Percentiles rank a stretch among this genome's conserved stretches.
Evolutionary conservation across 53 echinoderm and acorn worm genomes (phyloP).

Genomic region (Arbacia lixula): DNA sequence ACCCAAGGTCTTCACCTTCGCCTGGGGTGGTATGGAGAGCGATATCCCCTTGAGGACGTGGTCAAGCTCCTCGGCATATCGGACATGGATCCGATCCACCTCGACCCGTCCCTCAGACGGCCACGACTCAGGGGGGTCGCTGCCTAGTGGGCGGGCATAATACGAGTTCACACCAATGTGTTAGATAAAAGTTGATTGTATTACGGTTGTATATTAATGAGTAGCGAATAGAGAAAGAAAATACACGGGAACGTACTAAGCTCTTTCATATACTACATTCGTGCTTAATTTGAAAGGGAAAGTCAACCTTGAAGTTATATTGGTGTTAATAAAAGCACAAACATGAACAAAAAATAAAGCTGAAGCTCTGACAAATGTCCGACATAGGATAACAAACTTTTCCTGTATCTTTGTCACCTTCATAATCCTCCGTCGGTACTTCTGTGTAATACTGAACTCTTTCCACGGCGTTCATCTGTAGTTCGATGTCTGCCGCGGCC

Average conservation of each 20-base stretch:
- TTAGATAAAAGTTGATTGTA: too few species aligned
- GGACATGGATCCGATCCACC: constrained; percentile 56
- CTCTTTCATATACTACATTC: too few species aligned
- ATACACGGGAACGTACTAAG: not conserved
- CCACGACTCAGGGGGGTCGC: constrained; percentile 68
- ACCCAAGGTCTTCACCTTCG: constrained; percentile 63
- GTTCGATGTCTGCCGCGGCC: constrained; percentile 74
- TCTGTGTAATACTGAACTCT: constrained; percentile 75
- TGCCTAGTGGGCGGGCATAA: too few species aligned
- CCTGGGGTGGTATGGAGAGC: constrained; percentile 55
- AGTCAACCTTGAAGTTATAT: not conserved
- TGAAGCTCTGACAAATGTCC: not conserved
- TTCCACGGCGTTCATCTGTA: constrained; percentile 90
- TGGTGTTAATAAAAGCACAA: not conserved
- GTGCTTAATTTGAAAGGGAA: too few species aligned
- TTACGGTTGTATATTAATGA: too few species aligned
- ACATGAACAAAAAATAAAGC: not conserved
- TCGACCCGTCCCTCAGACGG: constrained; percentile 68
- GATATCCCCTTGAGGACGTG: constrained; percentile 68
- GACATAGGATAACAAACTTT: not conserved
- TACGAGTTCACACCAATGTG: too few species aligned
- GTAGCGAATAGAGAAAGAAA: not conserved
- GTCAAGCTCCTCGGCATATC: constrained; percentile 71
- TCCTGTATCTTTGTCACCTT: constrained; percentile 49
- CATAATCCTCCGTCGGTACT: constrained; percentile 68